phyloP scores from a whole-genome alignment of 1,140 invertebrate species.

The Aphelinus atriplicis region DNA sequence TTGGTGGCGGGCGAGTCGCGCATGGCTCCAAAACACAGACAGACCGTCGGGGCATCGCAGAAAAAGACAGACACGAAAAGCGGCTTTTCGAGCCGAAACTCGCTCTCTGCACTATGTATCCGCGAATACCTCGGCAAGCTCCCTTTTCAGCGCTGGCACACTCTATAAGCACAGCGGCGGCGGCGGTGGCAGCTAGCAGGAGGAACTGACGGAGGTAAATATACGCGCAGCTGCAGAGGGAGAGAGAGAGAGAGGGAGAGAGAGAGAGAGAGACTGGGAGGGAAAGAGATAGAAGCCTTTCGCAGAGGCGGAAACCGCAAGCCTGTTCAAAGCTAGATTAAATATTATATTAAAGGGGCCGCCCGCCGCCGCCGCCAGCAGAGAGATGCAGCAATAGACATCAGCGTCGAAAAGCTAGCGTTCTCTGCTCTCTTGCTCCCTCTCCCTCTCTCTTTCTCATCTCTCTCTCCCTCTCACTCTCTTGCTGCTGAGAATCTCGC shows the following conservation, averaged over 20 bases:
- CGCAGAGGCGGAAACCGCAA: conserved; percentile 63
- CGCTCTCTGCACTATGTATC: no score
- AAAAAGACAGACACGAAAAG: conserved; percentile 9
- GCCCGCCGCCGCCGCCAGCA: conserved; percentile 17
- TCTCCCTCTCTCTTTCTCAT: no score
- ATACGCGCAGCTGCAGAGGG: background rate
- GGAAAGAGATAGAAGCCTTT: conserved; percentile 51
- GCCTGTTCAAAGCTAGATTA: conserved; percentile 67
- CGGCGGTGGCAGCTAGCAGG: background rate
- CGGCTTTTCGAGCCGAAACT: conserved; percentile 4
- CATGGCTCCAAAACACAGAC: background rate
- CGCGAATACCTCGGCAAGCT: conserved; percentile 4
- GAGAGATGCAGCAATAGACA: conserved; percentile 34
- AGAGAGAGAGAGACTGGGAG: conserved; percentile 30
- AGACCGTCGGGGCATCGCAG: background rate
- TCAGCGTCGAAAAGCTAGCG: conserved; percentile 20
- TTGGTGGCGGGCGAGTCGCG: background rate
- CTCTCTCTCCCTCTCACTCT: no score
- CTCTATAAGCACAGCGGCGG: no score
- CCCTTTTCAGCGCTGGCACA: background rate
- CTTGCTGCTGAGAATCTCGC: no score
- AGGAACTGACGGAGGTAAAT: background rate
- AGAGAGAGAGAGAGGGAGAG: conserved; percentile 1
- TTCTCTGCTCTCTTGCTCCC: conserved; percentile 19
- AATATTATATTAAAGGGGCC: conserved; percentile 67